Base-by-base conservation (phyloP, 2,797 vertebrate genomes). In the Trachurus trachurus region DNA sequence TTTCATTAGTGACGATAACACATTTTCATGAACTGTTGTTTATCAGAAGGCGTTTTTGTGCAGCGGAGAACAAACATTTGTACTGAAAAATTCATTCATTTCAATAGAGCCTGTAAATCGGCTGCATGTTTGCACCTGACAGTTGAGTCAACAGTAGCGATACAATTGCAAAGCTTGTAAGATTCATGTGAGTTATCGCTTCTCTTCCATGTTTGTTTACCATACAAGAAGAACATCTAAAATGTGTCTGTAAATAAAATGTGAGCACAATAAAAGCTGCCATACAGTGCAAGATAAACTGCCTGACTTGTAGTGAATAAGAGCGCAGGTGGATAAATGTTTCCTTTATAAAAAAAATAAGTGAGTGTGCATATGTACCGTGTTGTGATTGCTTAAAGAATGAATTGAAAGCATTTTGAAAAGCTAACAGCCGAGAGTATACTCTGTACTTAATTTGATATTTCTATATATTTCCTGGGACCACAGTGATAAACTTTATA, bases 1-100 rank as follows among this genome's bases (percentile, higher is more conserved):
- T 80, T 87, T 88, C 72, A 84, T 87, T 86, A 85, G 58, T 9
- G 73, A 37, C 8, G 56, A 85, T 76, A 56, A 82, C 66, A 69
- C 49, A 66, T 62, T 63, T 84, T 83, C 82, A 58, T 26, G 7
- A 74, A 59, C 54, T 61, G 29, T 63, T 52, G 69, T 59, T 62
- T 66, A 68, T 82, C 56, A 49, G 70, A 49, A 31, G 57, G 66
- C 45, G 16, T 78, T 77, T 81, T 76, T 69, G 76, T 57, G 68
- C 58, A 12, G 54, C 6, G 10, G 40, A 15, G 65, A 31, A 71
- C 59, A 47, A 81, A 72, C 8, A 37, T 65, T 78, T 64, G 54
- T 34, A 21, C 12, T 5, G 16, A 63, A 26, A 49, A 54, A 62
- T 63, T 60, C 31, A 31, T 64, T 63, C 9, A 22, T 74, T 75